These are phyloP conservation scores for Heterocephalus glaber DNA, from an alignment of 2,113 vertebrate genomes.

Conservation along the genomic window DNA sequence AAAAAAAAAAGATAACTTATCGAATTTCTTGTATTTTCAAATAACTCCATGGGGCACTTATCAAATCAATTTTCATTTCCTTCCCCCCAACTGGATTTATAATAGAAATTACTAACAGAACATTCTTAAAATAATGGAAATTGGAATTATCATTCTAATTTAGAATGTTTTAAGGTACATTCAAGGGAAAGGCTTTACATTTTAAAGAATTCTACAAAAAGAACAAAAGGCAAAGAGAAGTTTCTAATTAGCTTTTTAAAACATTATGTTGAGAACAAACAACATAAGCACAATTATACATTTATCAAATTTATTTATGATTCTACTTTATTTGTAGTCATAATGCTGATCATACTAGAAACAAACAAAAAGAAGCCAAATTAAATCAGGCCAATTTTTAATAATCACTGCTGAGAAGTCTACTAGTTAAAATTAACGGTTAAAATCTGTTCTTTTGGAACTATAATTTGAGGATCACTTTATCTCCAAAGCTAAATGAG, in stretches of 20 bases:
- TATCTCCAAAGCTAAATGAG: background rate
- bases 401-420: background rate
- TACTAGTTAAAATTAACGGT: background rate
- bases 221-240: background rate
- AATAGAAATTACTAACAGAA: slow-evolving; percentile 16
- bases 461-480: background rate
- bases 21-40: slow-evolving; percentile 48
- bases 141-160: background rate
- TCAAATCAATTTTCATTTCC: slow-evolving; percentile 30
- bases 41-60: background rate
- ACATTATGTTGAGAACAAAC: background rate
- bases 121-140: slow-evolving; percentile 8
- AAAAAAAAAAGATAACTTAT: background rate
- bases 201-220: slow-evolving; percentile 23
- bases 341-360: background rate
- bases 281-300: background rate
- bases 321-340: background rate
- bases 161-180: background rate
- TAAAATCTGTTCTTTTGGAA: background rate
- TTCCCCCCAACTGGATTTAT: background rate
- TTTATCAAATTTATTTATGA: background rate
- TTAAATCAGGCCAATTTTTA: background rate
- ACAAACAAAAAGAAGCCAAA: background rate
- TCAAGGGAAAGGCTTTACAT: background rate
- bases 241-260: slow-evolving; percentile 17